Conservation (phyloP, 2,888 invertebrate species). For the Diabrotica balteata region DNA sequence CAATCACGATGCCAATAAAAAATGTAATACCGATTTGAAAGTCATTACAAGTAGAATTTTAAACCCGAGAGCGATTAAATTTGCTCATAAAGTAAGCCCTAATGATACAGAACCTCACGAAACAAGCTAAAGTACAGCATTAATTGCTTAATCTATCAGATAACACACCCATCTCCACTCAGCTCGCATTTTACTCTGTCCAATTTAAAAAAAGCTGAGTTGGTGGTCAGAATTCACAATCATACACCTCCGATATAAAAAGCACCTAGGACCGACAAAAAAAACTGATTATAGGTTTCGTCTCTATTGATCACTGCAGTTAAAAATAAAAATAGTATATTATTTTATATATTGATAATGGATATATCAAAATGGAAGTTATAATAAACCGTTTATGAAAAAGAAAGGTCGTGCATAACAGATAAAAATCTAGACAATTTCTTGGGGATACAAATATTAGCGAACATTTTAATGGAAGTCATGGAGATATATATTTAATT, state of each 20-base stretch:
- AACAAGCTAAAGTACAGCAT: conserved; percentile 53
- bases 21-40: conserved; percentile 37
- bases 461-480: too few species aligned
- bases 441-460: too few species aligned
- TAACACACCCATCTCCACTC: conserved; percentile 53
- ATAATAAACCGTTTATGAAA: too few species aligned
- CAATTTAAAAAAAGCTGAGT: conserved; percentile 38
- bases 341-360: too few species aligned
- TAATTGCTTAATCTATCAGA: conserved; percentile 60
- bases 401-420: too few species aligned
- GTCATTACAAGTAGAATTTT: conserved; percentile 41
- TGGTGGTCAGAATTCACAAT: conserved; percentile 38
- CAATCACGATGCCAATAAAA: conserved; percentile 32
- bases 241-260: conserved; percentile 16
- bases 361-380: too few species aligned
- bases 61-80: conserved; percentile 44
- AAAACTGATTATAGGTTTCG: too few species aligned
- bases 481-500: too few species aligned
- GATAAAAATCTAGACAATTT: too few species aligned
- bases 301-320: too few species aligned
- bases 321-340: too few species aligned
- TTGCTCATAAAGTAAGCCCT: conserved; percentile 53
- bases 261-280: too few species aligned
- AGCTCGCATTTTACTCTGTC: conserved; percentile 49
- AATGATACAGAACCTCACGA: conserved; percentile 56